A percentile compares a stretch with the other conserved stretches of the same genome.
Conservation (phyloP, 2,888 invertebrate species). For the Ptychoptera albimana region DNA sequence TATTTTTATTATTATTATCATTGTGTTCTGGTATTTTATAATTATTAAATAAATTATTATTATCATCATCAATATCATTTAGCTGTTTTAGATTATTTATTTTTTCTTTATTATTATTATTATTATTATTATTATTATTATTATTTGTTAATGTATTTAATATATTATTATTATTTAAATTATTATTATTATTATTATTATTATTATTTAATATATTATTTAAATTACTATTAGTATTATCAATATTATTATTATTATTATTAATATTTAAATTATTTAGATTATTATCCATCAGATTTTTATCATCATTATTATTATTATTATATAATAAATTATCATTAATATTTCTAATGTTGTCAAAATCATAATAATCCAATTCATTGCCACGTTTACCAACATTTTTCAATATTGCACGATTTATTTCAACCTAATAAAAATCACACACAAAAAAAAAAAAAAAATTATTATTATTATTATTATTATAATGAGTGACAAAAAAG, state of each 20-base stretch:
- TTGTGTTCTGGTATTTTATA: background rate
- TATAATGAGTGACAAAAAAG: too few relatives aligned
- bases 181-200: slow-evolving; percentile 1
- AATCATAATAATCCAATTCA: slow-evolving; percentile 9
- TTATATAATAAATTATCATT: slow-evolving; percentile 1
- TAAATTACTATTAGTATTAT: slow-evolving; percentile 1
- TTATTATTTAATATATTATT: background rate
- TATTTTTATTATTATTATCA: slow-evolving; percentile 10
- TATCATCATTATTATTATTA: slow-evolving; percentile 11
- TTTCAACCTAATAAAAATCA: slow-evolving; percentile 34
- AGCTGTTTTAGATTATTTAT: slow-evolving; percentile 6
- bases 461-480: too few relatives aligned
- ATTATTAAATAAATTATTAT: background rate
- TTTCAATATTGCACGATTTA: slow-evolving; percentile 58
- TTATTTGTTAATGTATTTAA: too few relatives aligned
- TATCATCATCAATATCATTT: slow-evolving; percentile 5
- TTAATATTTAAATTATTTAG: slow-evolving; percentile 5
- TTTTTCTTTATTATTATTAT: too few relatives aligned
- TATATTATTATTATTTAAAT: slow-evolving; percentile 3
- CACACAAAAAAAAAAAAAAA: too few relatives aligned
- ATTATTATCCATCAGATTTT: slow-evolving; percentile 9
- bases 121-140: too few relatives aligned
- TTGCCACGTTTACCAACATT: slow-evolving; percentile 55
- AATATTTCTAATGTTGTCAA: slow-evolving; percentile 6
- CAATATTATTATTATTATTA: slow-evolving; percentile 10